phyloP scores from a whole-genome alignment of 2,888 invertebrate genomes.

The Peribatodes rhomboidaria region DNA sequence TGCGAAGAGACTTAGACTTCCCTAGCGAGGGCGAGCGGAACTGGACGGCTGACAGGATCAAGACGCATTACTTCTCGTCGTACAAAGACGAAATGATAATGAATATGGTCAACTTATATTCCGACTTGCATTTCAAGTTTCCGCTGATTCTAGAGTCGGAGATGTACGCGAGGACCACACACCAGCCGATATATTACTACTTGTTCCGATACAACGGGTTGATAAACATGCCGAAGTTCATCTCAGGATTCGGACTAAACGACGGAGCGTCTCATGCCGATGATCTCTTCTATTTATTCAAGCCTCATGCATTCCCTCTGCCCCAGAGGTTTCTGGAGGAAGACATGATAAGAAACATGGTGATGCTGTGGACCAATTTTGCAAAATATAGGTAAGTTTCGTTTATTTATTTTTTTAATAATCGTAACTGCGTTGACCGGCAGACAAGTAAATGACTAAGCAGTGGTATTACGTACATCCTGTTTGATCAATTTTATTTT shows the following conservation, averaged over 20 bases:
- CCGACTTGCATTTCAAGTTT: constrained; percentile 77
- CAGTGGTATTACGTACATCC: too few relatives aligned
- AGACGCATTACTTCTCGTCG: constrained; percentile 68
- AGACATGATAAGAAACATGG: constrained; percentile 71
- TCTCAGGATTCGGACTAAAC: constrained; percentile 64
- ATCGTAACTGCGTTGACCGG: background rate
- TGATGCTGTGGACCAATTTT: constrained; percentile 81
- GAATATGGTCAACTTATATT: constrained; percentile 78
- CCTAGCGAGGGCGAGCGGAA: constrained; percentile 67
- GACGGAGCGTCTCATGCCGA: constrained; percentile 78
- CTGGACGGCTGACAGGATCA: constrained; percentile 62
- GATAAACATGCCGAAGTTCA: constrained; percentile 75
- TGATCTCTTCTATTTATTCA: constrained; percentile 79
- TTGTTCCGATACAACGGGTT: constrained; percentile 74
- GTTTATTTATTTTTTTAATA: background rate
- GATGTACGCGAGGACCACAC: constrained; percentile 67
- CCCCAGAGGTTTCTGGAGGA: constrained; percentile 69
- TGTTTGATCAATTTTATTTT: too few relatives aligned
- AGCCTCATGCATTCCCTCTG: constrained; percentile 72
- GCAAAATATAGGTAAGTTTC: constrained; percentile 75
- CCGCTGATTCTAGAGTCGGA: constrained; percentile 73
- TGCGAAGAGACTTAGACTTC: constrained; percentile 71
- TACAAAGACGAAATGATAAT: constrained; percentile 71
- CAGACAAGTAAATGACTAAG: too few relatives aligned
- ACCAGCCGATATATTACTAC: constrained; percentile 77